phyloP scores from a whole-genome alignment of 1,140 invertebrate genomes.

The Dolichoris vasculosae region DNA sequence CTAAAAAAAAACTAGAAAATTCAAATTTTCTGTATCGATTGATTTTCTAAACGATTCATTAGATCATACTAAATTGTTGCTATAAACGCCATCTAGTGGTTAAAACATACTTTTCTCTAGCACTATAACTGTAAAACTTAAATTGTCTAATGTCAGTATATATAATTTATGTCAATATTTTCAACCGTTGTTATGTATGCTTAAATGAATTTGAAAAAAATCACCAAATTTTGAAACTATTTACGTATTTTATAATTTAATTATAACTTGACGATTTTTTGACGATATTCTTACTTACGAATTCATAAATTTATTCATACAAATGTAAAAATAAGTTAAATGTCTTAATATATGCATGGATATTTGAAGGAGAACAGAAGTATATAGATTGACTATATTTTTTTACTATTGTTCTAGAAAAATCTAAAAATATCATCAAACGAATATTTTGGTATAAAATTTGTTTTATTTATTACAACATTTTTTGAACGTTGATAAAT shows the following conservation, averaged over 20 bases:
- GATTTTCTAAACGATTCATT: background rate
- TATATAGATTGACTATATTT: no score
- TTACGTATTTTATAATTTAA: no score
- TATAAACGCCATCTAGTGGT: conserved; percentile 40
- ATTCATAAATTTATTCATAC: no score
- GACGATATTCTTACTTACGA: no score
- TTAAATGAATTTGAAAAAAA: no score
- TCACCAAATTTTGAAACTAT: no score
- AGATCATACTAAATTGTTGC: conserved; percentile 14
- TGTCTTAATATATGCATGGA: no score
- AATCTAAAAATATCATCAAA: background rate
- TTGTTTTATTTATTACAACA: background rate
- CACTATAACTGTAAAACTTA: background rate
- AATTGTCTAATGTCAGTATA: background rate
- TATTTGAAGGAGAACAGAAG: no score
- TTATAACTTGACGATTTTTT: no score
- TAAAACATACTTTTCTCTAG: background rate
- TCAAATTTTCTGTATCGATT: background rate
- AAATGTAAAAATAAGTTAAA: no score
- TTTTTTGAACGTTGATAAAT: background rate
- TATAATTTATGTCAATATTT: background rate
- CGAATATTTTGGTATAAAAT: background rate
- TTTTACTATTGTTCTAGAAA: background rate
- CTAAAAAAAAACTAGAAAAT: no score
- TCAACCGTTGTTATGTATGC: no score